These are phyloP conservation scores for Aphidius ervi DNA, from an alignment of 1,140 invertebrate genomes.

Conservation along the genomic window DNA sequence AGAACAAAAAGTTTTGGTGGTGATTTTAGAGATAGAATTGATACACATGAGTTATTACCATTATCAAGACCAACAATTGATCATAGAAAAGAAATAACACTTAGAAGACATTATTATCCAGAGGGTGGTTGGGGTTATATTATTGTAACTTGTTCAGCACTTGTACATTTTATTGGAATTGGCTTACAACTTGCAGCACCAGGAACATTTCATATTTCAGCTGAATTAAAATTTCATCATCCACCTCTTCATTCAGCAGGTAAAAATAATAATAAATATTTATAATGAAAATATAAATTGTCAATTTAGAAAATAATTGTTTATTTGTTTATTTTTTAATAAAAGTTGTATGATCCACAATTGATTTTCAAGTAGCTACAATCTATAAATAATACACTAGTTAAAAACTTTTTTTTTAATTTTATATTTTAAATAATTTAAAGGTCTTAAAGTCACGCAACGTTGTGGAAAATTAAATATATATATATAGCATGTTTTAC, in stretches of 20 bases:
- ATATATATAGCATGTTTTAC: too few species aligned
- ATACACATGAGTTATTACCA: constrained; percentile 12
- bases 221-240: constrained; percentile 37
- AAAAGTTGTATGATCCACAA: too few species aligned
- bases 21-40: neutral
- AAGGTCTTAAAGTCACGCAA: too few species aligned
- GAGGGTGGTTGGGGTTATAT: constrained; percentile 66
- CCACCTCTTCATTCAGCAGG: constrained; percentile 37
- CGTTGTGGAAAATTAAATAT: too few species aligned
- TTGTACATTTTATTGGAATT: constrained; percentile 53
- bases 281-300: too few species aligned
- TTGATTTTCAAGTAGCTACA: neutral
- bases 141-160: constrained; percentile 53
- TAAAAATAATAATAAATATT: constrained; percentile 13
- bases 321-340: too few species aligned
- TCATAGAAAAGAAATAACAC: constrained; percentile 42
- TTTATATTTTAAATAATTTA: too few species aligned
- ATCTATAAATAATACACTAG: too few species aligned
- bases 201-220: constrained; percentile 33
- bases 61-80: constrained; percentile 26
- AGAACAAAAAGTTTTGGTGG: constrained; percentile 25
- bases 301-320: too few species aligned
- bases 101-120: constrained; percentile 58
- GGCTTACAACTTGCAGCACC: constrained; percentile 50
- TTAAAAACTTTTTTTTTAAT: too few species aligned